Evolutionary conservation across 2,888 invertebrate genomes (phyloP).

Genomic region (Hypercompe scribonia): DNA sequence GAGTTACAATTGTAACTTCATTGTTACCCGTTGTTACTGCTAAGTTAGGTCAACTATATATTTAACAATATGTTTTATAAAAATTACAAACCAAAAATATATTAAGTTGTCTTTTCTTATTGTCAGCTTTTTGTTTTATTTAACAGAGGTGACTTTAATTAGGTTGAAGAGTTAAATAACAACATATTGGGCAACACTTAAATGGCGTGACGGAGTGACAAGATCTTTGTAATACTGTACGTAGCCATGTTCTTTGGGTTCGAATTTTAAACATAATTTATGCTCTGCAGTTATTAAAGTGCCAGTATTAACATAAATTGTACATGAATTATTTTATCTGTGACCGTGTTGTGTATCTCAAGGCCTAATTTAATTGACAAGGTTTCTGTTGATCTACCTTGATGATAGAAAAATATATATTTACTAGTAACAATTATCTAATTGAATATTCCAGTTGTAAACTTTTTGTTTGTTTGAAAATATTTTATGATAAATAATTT

Average conservation of each 20-base stretch:
- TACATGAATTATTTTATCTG: slow-evolving; percentile 2
- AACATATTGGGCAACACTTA: neutral
- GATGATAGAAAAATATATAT: slow-evolving; percentile 14
- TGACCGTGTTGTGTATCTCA: slow-evolving; percentile 10
- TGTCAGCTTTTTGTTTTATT: neutral
- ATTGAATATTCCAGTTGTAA: neutral
- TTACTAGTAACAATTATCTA: slow-evolving; percentile 10
- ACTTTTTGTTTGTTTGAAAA: neutral
- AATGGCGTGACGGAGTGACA: neutral
- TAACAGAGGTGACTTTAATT: neutral
- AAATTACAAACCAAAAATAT: neutral
- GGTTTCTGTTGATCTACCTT: slow-evolving; percentile 13
- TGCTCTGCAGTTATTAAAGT: neutral
- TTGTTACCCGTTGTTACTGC: neutral
- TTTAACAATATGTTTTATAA: no score
- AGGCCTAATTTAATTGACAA: slow-evolving; percentile 11
- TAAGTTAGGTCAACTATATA: no score
- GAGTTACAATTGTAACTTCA: neutral
- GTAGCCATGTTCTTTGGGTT: neutral
- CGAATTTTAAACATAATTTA: neutral
- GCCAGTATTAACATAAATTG: neutral
- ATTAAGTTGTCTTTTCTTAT: neutral
- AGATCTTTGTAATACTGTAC: neutral
- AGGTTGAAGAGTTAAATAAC: neutral
- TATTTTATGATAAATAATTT: slow-evolving; percentile 5